A percentile compares a stretch with the other conserved stretches of the same genome.
These are phyloP conservation scores for Drosophila kuntzei DNA, from an alignment of 2,888 invertebrate genomes.

Conservation along the genomic window DNA sequence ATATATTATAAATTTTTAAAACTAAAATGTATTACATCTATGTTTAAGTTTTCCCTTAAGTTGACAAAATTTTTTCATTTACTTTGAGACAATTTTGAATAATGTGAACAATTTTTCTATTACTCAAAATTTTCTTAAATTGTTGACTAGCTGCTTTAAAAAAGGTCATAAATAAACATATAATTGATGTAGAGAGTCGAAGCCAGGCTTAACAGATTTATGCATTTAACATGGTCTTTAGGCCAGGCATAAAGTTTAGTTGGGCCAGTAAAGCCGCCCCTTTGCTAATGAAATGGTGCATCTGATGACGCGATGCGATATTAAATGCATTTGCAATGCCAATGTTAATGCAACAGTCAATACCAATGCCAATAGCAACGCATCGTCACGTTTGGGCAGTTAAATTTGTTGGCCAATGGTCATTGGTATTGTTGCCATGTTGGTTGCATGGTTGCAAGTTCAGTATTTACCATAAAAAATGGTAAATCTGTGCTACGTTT, in stretches of 20 bases:
- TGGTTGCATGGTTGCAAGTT: conserved; percentile 9
- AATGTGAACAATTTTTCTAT: not conserved
- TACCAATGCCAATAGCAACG: conserved; percentile 40
- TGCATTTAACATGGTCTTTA: conserved; percentile 35
- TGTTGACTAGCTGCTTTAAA: not conserved
- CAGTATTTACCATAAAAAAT: conserved; percentile 78
- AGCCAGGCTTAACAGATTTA: not conserved
- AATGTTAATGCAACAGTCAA: conserved; percentile 19
- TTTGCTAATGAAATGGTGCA: conserved; percentile 50
- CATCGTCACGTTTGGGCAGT: conserved; percentile 73
- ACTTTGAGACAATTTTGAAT: not conserved
- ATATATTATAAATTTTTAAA: too few species aligned
- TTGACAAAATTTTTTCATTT: not conserved
- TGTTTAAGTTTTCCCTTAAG: too few species aligned
- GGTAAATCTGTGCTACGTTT: conserved; percentile 77
- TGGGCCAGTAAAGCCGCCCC: conserved; percentile 37
- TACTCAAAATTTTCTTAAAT: not conserved
- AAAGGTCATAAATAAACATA: not conserved
- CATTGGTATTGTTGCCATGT: conserved; percentile 46
- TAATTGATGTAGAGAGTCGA: not conserved
- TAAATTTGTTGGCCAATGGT: conserved; percentile 65
- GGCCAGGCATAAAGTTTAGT: conserved; percentile 6
- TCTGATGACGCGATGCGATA: conserved; percentile 38
- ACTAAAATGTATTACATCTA: too few species aligned
- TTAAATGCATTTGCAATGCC: conserved; percentile 43